Base-by-base conservation (phyloP, 2,113 vertebrate species). In the Nesoenas mayeri region DNA sequence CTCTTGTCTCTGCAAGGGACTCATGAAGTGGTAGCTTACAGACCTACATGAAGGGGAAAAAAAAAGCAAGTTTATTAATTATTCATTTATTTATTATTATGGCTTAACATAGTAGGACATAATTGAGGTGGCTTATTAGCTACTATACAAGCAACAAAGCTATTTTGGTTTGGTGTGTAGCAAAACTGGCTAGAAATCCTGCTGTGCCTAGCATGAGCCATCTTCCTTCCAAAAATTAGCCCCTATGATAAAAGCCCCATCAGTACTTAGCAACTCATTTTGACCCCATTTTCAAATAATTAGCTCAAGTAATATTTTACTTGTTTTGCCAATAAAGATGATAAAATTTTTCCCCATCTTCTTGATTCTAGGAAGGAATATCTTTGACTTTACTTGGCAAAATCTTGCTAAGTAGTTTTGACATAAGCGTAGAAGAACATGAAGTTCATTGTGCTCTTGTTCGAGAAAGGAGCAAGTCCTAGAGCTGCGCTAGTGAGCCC, bases 61-160 rank as follows among this genome's bases (percentile, higher is more conserved):
- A 67, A 58, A 79, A 75, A 36, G 19, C 58, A 73, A 31, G 1
- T 56, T 83, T 82, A 18, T 67, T 61, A 50, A 14, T 11, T 58
- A 25, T 50, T 84, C 48, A 47, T 47, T 44, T 47, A 18, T 47
- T 47, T 47, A 47, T 19, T 47, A 47, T 47, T 47, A 19, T 47
- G 19, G 44, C 25, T 84, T 72, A 58, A 38, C 0, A 0, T 32
- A 70, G 40, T 51, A 47, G 32, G 11, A 29, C 0, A 0, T 32
- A 84, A 48, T 14, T 84, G 61, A 71, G 56, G 60, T 83, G 15
- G 21, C 81, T 84, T 44, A 38, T 26, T 64, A 67, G 47, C 60
- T 67, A 4, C 28, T 66, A 0, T 36, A 16, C 2, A 29, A 58
- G 25, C 47, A 83, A 13, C n/a, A 74, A 32, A 70, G 31, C 13